Evolutionary conservation across 1,140 invertebrate species (phyloP).

Genomic region (Trichomalopsis sarcophagae): DNA sequence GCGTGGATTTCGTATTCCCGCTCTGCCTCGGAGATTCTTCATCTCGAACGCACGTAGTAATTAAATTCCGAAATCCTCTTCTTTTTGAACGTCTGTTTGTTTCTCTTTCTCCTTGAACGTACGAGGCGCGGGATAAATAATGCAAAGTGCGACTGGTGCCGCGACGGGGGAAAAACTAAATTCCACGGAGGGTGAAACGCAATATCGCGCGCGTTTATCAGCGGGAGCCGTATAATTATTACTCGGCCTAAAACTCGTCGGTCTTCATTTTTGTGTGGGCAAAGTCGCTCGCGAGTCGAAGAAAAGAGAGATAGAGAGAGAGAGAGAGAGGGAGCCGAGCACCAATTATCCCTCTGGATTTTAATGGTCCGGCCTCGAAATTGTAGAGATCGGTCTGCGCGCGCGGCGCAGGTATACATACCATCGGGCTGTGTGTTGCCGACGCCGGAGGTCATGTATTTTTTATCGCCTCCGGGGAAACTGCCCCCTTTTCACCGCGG

Average conservation of each 20-base stretch:
- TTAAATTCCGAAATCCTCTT: not conserved
- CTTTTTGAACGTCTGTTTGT: not conserved
- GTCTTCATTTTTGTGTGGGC: conserved; percentile 45
- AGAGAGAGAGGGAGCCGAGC: conserved; percentile 46
- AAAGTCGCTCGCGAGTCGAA: conserved; percentile 40
- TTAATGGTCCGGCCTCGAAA: conserved; percentile 66
- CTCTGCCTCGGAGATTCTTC: not conserved
- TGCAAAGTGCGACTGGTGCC: not conserved
- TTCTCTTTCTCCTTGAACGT: not conserved
- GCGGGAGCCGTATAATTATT: conserved; percentile 31
- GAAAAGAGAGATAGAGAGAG: conserved; percentile 40
- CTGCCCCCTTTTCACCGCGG: conserved; percentile 38
- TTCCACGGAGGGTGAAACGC: conserved; percentile 19
- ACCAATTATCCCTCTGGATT: conserved; percentile 67
- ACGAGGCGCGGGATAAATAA: not conserved
- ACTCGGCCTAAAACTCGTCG: conserved; percentile 24
- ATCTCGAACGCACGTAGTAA: too few species aligned
- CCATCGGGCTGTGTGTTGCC: not conserved
- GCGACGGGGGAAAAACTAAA: not conserved
- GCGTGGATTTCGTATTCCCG: not conserved
- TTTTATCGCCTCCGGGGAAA: conserved; percentile 65
- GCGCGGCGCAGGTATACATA: conserved; percentile 5
- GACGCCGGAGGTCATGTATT: conserved; percentile 60
- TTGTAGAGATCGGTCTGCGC: conserved; percentile 62
- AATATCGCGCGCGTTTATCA: conserved; percentile 32